A percentile compares a stretch with the other conserved stretches of the same genome.
These are phyloP conservation scores for Dolichomitus sp. DNA, from an alignment of 2,888 invertebrate genomes.

Conservation along the genomic window DNA sequence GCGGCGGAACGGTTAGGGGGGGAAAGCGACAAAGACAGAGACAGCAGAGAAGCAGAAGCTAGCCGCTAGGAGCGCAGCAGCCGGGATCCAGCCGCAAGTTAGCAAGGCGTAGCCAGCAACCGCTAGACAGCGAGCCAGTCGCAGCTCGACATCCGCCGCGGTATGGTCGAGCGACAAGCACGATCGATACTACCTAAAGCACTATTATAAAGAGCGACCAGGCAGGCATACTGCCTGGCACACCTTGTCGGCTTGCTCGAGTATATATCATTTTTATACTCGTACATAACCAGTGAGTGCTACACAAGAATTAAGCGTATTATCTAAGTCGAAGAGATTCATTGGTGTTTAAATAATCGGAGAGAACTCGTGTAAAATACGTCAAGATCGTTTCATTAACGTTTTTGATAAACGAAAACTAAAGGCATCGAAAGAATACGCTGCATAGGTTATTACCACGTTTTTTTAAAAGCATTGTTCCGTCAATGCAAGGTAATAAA, in stretches of 20 bases:
- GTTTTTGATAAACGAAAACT: neutral
- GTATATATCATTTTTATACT: neutral
- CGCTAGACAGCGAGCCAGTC: constrained; percentile 66
- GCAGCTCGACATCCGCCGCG: constrained; percentile 72
- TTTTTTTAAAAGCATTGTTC: neutral
- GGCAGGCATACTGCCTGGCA: constrained; percentile 65
- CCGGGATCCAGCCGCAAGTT: constrained; percentile 64
- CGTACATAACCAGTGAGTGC: neutral
- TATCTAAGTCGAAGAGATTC: neutral
- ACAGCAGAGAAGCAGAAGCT: constrained; percentile 52
- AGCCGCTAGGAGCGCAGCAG: constrained; percentile 61
- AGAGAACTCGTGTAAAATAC: neutral
- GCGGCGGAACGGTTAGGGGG: neutral
- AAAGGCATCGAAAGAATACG: neutral
- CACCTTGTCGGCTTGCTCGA: constrained; percentile 52
- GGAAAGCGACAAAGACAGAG: constrained; percentile 65
- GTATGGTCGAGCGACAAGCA: constrained; percentile 64
- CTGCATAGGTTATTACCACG: neutral
- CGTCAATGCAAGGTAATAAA: neutral
- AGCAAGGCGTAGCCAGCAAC: constrained; percentile 68
- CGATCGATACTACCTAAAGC: constrained; percentile 57
- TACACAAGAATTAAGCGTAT: neutral
- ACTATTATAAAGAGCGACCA: constrained; percentile 54
- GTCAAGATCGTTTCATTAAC: neutral
- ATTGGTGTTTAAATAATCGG: neutral